phyloP scores from a whole-genome alignment of 2,888 invertebrate genomes.

The Meiosimyza platycephala region DNA sequence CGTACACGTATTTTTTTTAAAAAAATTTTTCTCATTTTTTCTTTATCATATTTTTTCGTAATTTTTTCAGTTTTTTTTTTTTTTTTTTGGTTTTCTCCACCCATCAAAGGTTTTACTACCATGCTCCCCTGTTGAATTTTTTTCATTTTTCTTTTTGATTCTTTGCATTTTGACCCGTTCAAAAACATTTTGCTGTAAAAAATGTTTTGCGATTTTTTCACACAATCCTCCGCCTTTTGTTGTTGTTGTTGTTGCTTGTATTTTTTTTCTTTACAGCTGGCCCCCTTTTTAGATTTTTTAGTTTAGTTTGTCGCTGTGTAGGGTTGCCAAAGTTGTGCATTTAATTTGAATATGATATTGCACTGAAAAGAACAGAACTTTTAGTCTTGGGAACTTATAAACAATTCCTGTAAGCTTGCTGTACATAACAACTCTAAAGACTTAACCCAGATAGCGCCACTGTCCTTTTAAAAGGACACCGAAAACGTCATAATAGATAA shows the following conservation, averaged over 20 bases:
- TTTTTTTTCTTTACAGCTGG: slow-evolving; percentile 8
- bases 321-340: slow-evolving; percentile 32
- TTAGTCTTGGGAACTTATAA: too few relatives aligned
- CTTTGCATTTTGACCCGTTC: slow-evolving; percentile 36
- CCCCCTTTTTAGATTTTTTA: slow-evolving; percentile 44
- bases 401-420: too few relatives aligned
- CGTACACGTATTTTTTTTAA: slow-evolving; percentile 19
- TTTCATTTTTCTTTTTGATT: slow-evolving; percentile 18
- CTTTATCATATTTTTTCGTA: neutral
- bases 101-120: neutral
- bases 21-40: slow-evolving; percentile 27
- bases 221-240: slow-evolving; percentile 14
- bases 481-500: too few relatives aligned
- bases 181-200: slow-evolving; percentile 34
- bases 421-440: too few relatives aligned
- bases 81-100: slow-evolving; percentile 6
- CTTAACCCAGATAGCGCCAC: neutral
- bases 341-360: neutral
- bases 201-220: slow-evolving; percentile 31
- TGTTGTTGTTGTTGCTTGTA: slow-evolving; percentile 15
- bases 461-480: neutral
- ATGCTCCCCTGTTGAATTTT: too few relatives aligned
- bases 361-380: too few relatives aligned
- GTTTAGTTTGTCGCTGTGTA: slow-evolving; percentile 38
- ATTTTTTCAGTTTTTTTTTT: slow-evolving; percentile 1